A percentile compares a stretch with the other conserved stretches of the same genome.
phyloP scores from a whole-genome alignment of 2,797 vertebrate species.

The Scleropages formosus region DNA sequence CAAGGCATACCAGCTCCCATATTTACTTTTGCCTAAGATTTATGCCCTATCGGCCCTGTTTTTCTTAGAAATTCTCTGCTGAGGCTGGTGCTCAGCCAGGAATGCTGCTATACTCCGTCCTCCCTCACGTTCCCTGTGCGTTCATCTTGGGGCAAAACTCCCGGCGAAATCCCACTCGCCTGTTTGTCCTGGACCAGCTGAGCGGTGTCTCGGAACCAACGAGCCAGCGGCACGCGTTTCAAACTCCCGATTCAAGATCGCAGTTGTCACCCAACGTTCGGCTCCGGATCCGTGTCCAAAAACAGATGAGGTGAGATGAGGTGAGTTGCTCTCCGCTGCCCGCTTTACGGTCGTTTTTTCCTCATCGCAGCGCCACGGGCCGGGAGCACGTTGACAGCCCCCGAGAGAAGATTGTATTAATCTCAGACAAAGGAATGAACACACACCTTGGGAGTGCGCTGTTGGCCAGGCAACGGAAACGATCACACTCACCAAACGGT shows the following conservation, averaged over 20 bases:
- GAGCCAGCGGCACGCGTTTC: neutral
- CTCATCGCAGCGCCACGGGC: neutral
- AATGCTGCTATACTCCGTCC: slow-evolving; percentile 5
- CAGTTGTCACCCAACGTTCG: neutral
- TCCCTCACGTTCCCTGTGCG: neutral
- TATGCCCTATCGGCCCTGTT: neutral
- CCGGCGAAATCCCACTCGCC: neutral
- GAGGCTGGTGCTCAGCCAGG: neutral
- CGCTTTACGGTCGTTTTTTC: neutral
- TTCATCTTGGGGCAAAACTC: neutral
- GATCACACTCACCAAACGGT: neutral
- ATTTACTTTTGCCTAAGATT: neutral
- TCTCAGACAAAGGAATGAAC: slow-evolving; percentile 2
- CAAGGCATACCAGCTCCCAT: slow-evolving; percentile 1
- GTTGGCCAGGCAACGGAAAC: too few relatives aligned
- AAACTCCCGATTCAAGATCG: neutral
- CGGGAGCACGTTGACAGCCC: neutral
- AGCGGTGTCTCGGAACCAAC: neutral
- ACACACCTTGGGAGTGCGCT: neutral
- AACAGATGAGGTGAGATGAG: neutral
- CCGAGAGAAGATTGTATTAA: neutral
- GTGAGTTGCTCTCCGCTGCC: neutral
- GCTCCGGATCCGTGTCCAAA: neutral
- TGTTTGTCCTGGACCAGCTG: neutral
- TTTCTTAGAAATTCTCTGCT: neutral